Percentiles rank a stretch among this genome's conserved stretches.
These are phyloP conservation scores for Solenopsis invicta DNA, from an alignment of 1,140 invertebrate genomes.

Conservation along the genomic window DNA sequence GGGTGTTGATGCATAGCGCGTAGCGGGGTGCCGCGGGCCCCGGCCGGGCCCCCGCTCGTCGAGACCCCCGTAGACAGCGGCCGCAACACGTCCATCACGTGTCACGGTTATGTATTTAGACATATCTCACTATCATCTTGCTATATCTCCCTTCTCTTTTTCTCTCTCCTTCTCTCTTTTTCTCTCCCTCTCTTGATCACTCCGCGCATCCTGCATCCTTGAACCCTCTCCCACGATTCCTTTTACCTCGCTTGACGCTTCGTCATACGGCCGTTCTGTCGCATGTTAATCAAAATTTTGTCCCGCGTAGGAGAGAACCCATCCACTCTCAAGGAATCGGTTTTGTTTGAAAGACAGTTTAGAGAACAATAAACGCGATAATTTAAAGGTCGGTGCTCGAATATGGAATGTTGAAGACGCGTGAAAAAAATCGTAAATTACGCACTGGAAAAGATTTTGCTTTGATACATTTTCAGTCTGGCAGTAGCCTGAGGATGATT, in stretches of 20 bases:
- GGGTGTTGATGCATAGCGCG: slow-evolving; percentile 86
- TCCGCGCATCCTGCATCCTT: slow-evolving; percentile 45
- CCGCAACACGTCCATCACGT: slow-evolving; percentile 85
- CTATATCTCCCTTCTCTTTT: slow-evolving; percentile 66
- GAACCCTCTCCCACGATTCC: slow-evolving; percentile 44
- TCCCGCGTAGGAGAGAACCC: not conserved
- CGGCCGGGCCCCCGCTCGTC: slow-evolving; percentile 67
- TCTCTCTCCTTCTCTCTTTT: slow-evolving; percentile 51
- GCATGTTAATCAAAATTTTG: slow-evolving; percentile 37
- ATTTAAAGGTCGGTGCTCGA: not conserved
- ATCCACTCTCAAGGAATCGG: not conserved
- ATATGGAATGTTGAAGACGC: not conserved
- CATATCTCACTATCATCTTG: slow-evolving; percentile 81
- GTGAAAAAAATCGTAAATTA: not conserved
- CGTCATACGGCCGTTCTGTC: not conserved
- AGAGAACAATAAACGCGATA: not conserved
- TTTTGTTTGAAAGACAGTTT: slow-evolving; percentile 3
- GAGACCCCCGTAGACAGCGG: slow-evolving; percentile 84
- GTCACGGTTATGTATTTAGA: slow-evolving; percentile 85
- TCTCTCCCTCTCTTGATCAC: slow-evolving; percentile 12
- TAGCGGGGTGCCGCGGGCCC: slow-evolving; percentile 83
- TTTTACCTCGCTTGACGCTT: slow-evolving; percentile 25
- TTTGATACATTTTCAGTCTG: not conserved
- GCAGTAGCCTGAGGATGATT: not conserved
- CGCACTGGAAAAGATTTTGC: not conserved